Conservation (phyloP, 2,113 vertebrate genomes). For the Pholis gunnellus region DNA sequence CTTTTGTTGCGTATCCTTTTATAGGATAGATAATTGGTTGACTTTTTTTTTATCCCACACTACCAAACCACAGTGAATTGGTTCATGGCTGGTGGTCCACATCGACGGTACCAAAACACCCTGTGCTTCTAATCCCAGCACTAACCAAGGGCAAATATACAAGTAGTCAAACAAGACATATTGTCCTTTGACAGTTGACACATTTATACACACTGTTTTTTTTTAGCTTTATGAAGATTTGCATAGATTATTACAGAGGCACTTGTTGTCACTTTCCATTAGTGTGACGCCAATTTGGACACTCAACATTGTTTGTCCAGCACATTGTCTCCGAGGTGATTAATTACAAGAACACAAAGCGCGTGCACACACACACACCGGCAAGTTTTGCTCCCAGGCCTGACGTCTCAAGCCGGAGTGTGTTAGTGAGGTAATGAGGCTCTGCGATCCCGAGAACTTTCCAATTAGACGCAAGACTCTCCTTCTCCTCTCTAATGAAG, state of each 20-base stretch:
- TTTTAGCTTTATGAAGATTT: not conserved
- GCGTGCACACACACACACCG: not conserved
- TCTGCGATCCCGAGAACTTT: conserved; percentile 57
- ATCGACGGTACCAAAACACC: not conserved
- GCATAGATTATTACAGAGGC: not conserved
- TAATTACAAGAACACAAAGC: conserved; percentile 28
- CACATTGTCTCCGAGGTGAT: conserved; percentile 46
- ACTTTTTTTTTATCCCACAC: not conserved
- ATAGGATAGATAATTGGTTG: too few relatives aligned
- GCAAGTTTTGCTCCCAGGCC: not conserved
- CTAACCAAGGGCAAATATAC: not conserved
- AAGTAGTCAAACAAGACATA: not conserved
- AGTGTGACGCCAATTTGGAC: conserved; percentile 28
- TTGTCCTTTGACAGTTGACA: not conserved
- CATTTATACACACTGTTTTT: not conserved
- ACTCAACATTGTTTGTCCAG: conserved; percentile 34
- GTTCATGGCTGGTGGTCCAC: not conserved
- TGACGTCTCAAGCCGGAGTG: conserved; percentile 38
- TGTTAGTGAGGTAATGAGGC: conserved; percentile 66
- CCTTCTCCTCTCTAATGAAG: conserved; percentile 70
- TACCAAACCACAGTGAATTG: too few relatives aligned
- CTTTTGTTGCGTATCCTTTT: not conserved
- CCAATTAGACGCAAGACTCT: conserved; percentile 62
- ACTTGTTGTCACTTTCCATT: conserved; percentile 17
- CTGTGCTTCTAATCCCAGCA: not conserved